Evolutionary conservation across 2,797 vertebrate genomes (phyloP), one percentile per base, ranked within the genome.

Genomic region (Coccyzus lansbergi): DNA sequence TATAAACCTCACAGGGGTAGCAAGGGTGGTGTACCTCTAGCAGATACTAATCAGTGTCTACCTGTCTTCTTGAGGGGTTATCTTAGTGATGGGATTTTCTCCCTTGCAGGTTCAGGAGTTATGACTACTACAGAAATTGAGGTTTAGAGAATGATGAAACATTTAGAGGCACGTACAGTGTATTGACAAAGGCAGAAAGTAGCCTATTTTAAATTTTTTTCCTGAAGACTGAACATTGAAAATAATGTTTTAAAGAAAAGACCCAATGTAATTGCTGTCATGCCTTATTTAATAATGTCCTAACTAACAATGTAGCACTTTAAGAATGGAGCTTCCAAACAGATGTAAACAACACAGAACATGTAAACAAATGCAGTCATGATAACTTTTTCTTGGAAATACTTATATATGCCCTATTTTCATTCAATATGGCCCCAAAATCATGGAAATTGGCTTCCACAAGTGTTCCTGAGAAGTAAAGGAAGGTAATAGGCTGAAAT

Each of bases 181-280:
- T 69, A 44, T 62, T 94, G 33, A 79, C 46, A 87, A 89, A 91
- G 31, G 33, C 10, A 21, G 68, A 88, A 92, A 86, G 13, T 34
- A 84, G 33, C 28, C 49, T 75, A 56, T 77, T 94, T 72, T 40
- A 92, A 92, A 49, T 55, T 48, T 74, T 94, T 96, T 91, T 94
- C 25, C 31, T 44, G 52, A 93, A 83, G 44, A 86, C 44, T 56
- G 70, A 18, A 89, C 96, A 82, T 60, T 79, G 38, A 70, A 94
- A 94, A 62, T 42, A 58, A 53, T 92, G 80, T 94, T 95, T 88
- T 77, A 49, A 87, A 83, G 64, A 72, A 95, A 95, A 75, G 5
- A 56, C 72, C 88, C 33, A 69, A 46, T 46, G 46, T 46, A 46
- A 20, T 46, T 46, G 17, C 42, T 44, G 18, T 46, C 10, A 10